Percentiles rank a stretch among this genome's conserved stretches.
phyloP scores from a whole-genome alignment of 2,797 vertebrate genomes.

The Diceros bicornis region DNA sequence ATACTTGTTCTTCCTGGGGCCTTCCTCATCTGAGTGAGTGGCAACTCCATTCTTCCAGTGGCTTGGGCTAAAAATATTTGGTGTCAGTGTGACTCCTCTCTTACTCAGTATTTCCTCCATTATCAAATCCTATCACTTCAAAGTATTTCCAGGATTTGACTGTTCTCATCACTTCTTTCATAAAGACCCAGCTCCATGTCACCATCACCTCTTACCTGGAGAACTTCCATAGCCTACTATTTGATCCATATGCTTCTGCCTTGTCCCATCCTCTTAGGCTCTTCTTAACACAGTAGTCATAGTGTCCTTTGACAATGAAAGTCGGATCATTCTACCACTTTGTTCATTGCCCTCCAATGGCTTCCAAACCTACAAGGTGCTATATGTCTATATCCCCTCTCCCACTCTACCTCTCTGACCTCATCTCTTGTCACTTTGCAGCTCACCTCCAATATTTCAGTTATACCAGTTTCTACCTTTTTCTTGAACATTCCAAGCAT shows the following conservation, averaged over 20 bases:
- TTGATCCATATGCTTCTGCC: neutral
- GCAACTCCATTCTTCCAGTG: neutral
- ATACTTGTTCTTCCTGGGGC: neutral
- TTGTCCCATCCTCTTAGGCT: neutral
- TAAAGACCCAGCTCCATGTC: neutral
- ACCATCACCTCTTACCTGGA: neutral
- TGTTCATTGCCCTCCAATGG: neutral
- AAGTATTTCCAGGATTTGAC: neutral
- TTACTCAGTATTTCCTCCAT: neutral
- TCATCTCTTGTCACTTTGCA: neutral
- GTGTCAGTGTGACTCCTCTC: neutral
- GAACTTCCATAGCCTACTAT: neutral
- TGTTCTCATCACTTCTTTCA: neutral
- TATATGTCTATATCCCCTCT: neutral
- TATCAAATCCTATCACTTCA: neutral
- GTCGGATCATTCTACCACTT: neutral
- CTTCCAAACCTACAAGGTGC: neutral
- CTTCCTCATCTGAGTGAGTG: neutral
- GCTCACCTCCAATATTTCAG: neutral
- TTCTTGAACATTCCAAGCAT: neutral
- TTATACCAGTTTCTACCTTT: neutral
- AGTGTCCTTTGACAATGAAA: neutral
- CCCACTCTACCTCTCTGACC: neutral
- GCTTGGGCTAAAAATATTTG: neutral
- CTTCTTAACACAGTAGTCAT: neutral